Base-by-base conservation (phyloP, 2,888 invertebrate species). In the Chalcosyrphus nemorum region DNA sequence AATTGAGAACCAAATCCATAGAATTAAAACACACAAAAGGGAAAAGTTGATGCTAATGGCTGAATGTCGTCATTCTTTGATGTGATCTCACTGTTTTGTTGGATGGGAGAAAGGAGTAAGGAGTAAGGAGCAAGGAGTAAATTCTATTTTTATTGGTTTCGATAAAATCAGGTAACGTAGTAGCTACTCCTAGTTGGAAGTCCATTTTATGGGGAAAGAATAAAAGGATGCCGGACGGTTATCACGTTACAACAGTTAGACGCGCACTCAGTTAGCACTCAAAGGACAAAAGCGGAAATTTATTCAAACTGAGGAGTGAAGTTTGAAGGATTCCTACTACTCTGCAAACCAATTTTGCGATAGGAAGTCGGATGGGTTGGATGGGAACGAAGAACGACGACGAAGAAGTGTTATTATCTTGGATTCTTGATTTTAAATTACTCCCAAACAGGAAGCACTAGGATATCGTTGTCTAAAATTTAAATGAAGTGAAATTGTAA, bases 351-450 rank as follows among this genome's bases (percentile, higher is more conserved):
- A 70, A 75, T 81, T 76, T 63, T 52, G n/a, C 17, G 27, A 52
- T 35, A 41, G 5, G 11, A 41, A 13, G n/a, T 41, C 29, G 24
- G 63, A 65, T 6, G 15, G 35, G 38, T 27, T 47, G 7, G 7
- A 17, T 29, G 5, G 4, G 24, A 4, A 24, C 7, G 24, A 32
- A 32, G 21, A 24, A 15, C 17, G 11, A 21, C 7, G 15, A 4
- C n/a, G 13, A 3, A 29, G 21, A 45, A 71, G 76, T 71, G 52
- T 71, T 81, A 81, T 82, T 71, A 61, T 77, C 77, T 59, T 32
- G 52, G 38, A 52, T 66, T 19, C 38, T 57, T 72, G 71, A 66
- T 71, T 82, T 72, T 59, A 54, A 71, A 77, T 77, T 59, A 66
- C 66, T 76, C 9, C 9, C 38, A 66, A 61, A 61, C 21, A 47